Evolutionary conservation across 2,888 invertebrate species (phyloP).

Genomic region (Diploptera punctata): DNA sequence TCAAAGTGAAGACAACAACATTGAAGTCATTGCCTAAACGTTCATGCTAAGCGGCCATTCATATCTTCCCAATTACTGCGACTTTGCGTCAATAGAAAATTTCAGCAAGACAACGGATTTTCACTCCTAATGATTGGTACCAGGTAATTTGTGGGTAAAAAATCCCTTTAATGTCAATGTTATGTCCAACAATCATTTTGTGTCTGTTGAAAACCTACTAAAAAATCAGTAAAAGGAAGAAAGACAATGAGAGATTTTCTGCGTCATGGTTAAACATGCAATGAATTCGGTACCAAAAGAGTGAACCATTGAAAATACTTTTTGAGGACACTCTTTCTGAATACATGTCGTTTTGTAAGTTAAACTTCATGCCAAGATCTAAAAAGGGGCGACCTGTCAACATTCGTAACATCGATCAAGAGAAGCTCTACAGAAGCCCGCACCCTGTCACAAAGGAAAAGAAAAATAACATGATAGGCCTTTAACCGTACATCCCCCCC

Average conservation of each 20-base stretch:
- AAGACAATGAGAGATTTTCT: background rate
- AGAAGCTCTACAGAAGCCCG: too few species aligned
- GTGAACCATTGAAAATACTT: conserved; percentile 12
- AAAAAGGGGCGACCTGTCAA: too few species aligned
- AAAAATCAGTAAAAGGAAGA: background rate
- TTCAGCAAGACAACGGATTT: conserved; percentile 14
- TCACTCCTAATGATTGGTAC: background rate
- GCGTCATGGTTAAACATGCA: conserved; percentile 4
- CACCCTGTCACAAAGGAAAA: too few species aligned
- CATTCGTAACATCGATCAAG: too few species aligned
- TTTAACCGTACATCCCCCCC: too few species aligned
- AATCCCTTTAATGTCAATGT: conserved; percentile 12
- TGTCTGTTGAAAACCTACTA: conserved; percentile 9
- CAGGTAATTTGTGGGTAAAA: background rate
- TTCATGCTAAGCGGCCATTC: too few species aligned
- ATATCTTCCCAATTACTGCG: too few species aligned
- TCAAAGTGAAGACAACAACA: conserved; percentile 11
- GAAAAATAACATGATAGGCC: too few species aligned
- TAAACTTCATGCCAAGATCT: too few species aligned
- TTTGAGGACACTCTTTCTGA: background rate
- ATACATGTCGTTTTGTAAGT: too few species aligned
- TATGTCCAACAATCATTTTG: conserved; percentile 16
- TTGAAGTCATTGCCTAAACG: background rate
- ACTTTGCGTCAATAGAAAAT: background rate
- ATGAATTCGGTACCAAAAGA: conserved; percentile 1